Conservation (phyloP, 1,140 invertebrate species). For the Trissolcus basalis region DNA sequence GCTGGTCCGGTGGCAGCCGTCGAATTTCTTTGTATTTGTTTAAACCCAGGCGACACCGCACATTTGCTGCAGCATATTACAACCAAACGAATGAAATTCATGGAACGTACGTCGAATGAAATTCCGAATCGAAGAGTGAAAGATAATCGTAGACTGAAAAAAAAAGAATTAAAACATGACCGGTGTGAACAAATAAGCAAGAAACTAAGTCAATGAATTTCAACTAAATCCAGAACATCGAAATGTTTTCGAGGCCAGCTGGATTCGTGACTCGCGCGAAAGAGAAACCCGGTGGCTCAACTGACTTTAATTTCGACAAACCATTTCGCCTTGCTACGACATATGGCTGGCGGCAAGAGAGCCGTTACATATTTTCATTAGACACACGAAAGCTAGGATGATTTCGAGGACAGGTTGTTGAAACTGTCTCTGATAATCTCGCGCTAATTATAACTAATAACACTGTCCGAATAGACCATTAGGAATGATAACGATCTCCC, state of each 20-base stretch:
- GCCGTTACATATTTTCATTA: constrained; percentile 75
- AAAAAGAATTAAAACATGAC: not conserved
- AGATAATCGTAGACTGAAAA: constrained; percentile 3
- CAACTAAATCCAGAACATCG: constrained; percentile 13
- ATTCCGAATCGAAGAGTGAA: constrained; percentile 1
- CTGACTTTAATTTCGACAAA: constrained; percentile 75
- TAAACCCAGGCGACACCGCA: constrained; percentile 61
- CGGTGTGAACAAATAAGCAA: not conserved
- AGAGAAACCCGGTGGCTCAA: constrained; percentile 66
- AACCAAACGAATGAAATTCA: constrained; percentile 15
- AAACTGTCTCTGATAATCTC: constrained; percentile 55
- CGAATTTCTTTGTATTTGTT: constrained; percentile 62
- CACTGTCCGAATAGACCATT: constrained; percentile 18
- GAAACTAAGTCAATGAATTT: constrained; percentile 22
- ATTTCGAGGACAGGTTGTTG: constrained; percentile 72
- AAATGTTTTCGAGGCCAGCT: constrained; percentile 33
- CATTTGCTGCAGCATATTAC: constrained; percentile 64
- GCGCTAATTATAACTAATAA: constrained; percentile 47
- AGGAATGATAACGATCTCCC: constrained; percentile 31
- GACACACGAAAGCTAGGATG: constrained; percentile 71
- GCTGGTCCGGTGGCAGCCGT: constrained; percentile 61
- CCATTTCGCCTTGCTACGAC: constrained; percentile 64
- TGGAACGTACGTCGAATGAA: constrained; percentile 6
- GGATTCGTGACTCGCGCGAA: constrained; percentile 58
- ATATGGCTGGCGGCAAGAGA: constrained; percentile 74